Evolutionary conservation across 1,140 invertebrate species (phyloP), one percentile per base, ranked within the genome.

Genomic region (Harpegnathos saltator): DNA sequence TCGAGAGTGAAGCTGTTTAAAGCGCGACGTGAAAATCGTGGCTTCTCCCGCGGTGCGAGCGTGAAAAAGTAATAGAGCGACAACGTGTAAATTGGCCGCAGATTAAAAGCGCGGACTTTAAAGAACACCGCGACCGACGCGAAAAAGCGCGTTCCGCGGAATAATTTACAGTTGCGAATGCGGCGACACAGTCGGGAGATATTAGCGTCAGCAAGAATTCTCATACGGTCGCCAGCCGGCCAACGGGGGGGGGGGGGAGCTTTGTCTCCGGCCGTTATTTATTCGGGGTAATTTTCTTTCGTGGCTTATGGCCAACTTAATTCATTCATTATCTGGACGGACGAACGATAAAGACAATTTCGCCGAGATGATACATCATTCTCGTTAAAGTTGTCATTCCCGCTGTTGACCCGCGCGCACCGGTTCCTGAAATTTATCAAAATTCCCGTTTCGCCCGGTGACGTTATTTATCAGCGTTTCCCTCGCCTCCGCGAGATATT

Each of bases 261-360:
- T 87, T 84, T 58, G 81, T 82, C 72, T 62, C 62, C 17, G 56
- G 44, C 33, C 83, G 82, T 88, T 88, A 88, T 88, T 88, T 88
- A 86, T 84, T 72, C 58, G 69, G 38, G 58, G 85, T 80, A 88
- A 88, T 88, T 87, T 88, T 88, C 85, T 73, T 44, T 87, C 85
- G 58, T 58, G 86, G 86, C 86, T 87, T 84, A 84, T 73, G 56
- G 85, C 86, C 75, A 88, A 87, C 85, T 87, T 81, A 74, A 80
- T 88, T 80, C 82, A 69, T 87, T 87, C 82, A 81, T 87, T 88
- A 86, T 87, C 73, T 63, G 33, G 74, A 63, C 73, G 61, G 68
- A 74, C 56, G 38, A 3, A 9, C 38, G 73, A 83, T 62, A 19
- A 71, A 71, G 81, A 78, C 82, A 86, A 87, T 87, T 87, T 86